These are phyloP conservation scores for Pyrgilauda ruficollis DNA, from an alignment of 2,113 vertebrate genomes.

Conservation along the genomic window DNA sequence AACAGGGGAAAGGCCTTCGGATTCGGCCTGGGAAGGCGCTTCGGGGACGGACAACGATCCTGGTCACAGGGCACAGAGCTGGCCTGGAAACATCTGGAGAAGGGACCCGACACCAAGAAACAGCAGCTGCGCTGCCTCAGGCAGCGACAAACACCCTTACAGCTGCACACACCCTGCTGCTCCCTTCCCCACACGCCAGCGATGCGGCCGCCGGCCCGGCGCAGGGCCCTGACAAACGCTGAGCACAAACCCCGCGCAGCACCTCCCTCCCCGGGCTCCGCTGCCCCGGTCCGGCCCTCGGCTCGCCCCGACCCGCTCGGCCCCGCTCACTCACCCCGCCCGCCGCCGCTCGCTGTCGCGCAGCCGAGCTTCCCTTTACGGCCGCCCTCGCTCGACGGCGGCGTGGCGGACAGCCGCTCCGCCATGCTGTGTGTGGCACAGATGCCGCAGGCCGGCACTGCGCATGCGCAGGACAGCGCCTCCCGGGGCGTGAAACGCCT, in stretches of 20 bases:
- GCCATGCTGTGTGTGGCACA: background rate
- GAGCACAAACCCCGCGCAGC: background rate
- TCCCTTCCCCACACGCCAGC: background rate
- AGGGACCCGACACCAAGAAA: no score
- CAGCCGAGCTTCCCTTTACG: background rate
- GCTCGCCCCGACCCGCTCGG: background rate
- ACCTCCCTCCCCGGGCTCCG: no score
- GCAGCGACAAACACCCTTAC: background rate
- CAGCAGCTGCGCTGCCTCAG: background rate
- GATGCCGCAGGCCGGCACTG: rapidly evolving
- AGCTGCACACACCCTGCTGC: background rate
- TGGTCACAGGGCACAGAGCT: rapidly evolving
- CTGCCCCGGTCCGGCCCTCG: rapidly evolving
- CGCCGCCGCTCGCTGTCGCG: background rate
- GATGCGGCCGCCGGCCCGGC: background rate
- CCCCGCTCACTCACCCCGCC: background rate
- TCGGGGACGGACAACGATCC: rapidly evolving
- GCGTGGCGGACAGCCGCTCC: rapidly evolving
- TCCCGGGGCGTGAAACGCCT: rapidly evolving
- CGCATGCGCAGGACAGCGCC: rapidly evolving
- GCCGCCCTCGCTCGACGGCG: background rate
- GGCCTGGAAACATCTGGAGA: background rate
- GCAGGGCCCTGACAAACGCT: background rate
- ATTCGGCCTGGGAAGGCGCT: background rate
- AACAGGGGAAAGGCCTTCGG: background rate